Base-by-base conservation (phyloP, 2,113 vertebrate genomes). In the Sorex araneus region DNA sequence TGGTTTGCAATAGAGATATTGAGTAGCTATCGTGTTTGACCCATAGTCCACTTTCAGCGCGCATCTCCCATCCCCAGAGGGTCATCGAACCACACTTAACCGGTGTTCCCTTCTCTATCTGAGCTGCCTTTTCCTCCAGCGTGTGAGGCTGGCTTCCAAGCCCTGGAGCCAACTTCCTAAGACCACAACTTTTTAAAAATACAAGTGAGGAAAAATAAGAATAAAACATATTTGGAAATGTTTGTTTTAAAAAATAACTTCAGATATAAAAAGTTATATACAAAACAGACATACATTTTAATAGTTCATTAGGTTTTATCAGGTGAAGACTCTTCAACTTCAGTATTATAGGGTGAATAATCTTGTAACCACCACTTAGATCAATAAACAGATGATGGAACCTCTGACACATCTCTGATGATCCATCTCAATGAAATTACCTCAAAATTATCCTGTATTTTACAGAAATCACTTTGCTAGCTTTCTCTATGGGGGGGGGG, bases 201-300 rank as follows among this genome's bases (percentile, higher is more conserved):
- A 50, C 10, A 50, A 50, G 47, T 10, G 47, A 36, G 75, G 69
- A 63, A 70, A 87, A 47, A 63, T 63, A 81, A 32, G 28, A 60
- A 47, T 90, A 40, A 76, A 76, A 70, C 6, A 82, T 69, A 81
- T 21, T 63, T 64, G 8, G 36, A 75, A 87, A 32, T 7, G 18
- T 81, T 71, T 70, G 57, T 71, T 91, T 4, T n/a, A 91, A 94
- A 94, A 71, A 34, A 50, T 67, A 76, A 77, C 8, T 69, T 15
- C 9, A 57, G 25, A 60, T 28, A 47, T 7, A 76, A 64, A 34
- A 83, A 63, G 25, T 6, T 30, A 19, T 9, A 28, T 69, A 88
- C n/a, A n/a, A 76, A 69, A 77, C 70, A 13, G 80, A 66, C 32
- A 8, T 66, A 43, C n/a, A 77, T 40, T 3, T 73, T 64, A 27